phyloP scores from a whole-genome alignment of 2,113 vertebrate species.

The Chaenogobius annularis region DNA sequence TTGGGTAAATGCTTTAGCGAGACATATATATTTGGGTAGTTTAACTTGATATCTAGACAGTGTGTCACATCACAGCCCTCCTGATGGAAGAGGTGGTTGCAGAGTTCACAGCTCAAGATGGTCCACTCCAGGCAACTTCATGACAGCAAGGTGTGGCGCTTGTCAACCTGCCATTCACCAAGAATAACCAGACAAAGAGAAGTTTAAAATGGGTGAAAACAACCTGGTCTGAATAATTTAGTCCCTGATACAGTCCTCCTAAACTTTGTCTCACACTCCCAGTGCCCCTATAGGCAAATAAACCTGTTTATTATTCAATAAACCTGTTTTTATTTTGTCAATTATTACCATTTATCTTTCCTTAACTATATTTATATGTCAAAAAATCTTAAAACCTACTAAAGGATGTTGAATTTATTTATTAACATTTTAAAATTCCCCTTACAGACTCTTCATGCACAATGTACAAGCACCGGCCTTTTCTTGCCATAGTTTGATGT shows the following conservation, averaged over 20 bases:
- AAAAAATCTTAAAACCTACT: no score
- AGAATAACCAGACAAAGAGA: slow-evolving; percentile 57
- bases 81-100: slow-evolving; percentile 49
- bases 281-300: no score
- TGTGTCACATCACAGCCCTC: not conserved
- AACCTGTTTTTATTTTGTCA: no score
- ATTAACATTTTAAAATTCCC: no score
- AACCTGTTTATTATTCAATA: no score
- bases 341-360: no score
- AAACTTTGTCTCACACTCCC: no score
- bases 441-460: no score
- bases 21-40: not conserved
- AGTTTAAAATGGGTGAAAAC: slow-evolving; percentile 42
- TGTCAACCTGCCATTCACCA: slow-evolving; percentile 57
- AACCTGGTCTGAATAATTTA: slow-evolving; percentile 51
- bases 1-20: not conserved
- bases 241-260: not conserved
- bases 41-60: not conserved
- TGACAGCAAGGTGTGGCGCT: slow-evolving; percentile 29
- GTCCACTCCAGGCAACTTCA: slow-evolving; percentile 23
- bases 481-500: no score
- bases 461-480: no score
- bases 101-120: slow-evolving; percentile 42
- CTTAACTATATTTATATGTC: no score
- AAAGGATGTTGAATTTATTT: no score